Evolutionary conservation across 2,797 vertebrate genomes (phyloP).

Genomic region (Allobates femoralis): DNA sequence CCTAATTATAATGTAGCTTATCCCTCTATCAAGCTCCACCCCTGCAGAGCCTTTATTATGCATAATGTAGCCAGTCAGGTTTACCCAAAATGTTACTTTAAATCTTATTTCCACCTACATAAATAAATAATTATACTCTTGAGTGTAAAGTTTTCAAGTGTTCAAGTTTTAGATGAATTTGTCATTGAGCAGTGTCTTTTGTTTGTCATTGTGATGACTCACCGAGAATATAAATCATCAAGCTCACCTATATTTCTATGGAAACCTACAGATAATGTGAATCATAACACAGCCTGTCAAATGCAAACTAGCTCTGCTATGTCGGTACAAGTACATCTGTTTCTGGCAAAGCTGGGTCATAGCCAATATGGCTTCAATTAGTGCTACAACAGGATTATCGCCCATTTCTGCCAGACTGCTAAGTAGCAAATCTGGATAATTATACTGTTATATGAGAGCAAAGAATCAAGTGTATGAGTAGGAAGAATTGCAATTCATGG

Average conservation of each 20-base stretch:
- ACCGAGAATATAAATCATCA: background rate
- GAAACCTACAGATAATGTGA: background rate
- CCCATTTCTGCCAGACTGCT: background rate
- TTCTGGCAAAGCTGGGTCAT: background rate
- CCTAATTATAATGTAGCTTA: too few species aligned
- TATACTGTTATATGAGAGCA: background rate
- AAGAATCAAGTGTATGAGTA: background rate
- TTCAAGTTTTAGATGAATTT: background rate
- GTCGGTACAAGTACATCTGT: background rate
- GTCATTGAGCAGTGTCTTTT: constrained; percentile 2
- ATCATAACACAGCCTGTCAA: background rate
- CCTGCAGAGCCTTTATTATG: too few species aligned
- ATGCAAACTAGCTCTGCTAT: background rate
- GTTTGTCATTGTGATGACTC: background rate
- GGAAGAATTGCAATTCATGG: background rate
- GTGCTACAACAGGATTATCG: background rate
- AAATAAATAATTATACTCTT: background rate
- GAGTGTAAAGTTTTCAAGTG: background rate
- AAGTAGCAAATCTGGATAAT: background rate
- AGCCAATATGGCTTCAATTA: background rate
- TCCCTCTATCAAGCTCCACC: too few species aligned
- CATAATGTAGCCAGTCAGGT: too few species aligned
- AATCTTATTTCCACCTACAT: background rate
- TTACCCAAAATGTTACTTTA: background rate
- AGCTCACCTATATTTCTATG: background rate